Percentiles rank a stretch among this genome's conserved stretches.
These are phyloP conservation scores for Phocoena sinus DNA, from an alignment of 2,113 vertebrate genomes.

Conservation along the genomic window DNA sequence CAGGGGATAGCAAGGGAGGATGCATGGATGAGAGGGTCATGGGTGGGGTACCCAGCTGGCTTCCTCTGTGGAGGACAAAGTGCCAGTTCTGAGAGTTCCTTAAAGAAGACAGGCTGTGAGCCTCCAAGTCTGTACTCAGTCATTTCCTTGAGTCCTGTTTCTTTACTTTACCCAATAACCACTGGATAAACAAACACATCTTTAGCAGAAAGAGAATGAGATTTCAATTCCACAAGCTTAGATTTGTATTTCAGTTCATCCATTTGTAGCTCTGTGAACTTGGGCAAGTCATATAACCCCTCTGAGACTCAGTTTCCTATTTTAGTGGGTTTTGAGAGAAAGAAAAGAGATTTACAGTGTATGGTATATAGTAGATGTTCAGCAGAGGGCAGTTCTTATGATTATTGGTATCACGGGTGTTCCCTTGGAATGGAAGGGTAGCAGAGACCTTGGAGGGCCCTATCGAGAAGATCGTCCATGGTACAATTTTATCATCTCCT, in stretches of 20 bases:
- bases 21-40: fast-evolving
- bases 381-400: not conserved
- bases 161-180: not conserved
- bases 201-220: not conserved
- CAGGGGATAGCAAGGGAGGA: too few relatives aligned
- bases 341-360: not conserved
- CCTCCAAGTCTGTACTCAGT: not conserved
- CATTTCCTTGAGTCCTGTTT: not conserved
- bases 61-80: too few relatives aligned
- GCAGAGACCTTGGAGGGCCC: not conserved
- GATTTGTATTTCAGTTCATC: not conserved
- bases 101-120: too few relatives aligned
- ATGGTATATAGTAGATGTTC: not conserved
- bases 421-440: not conserved
- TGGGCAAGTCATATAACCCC: not conserved
- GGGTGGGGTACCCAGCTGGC: not conserved
- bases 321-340: not conserved
- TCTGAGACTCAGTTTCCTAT: not conserved
- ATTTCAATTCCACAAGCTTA: not conserved
- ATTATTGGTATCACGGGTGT: not conserved
- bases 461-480: not conserved
- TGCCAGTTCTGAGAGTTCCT: not conserved
- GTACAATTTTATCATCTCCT: not conserved
- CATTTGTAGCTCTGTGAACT: not conserved
- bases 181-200: not conserved